Base-by-base conservation (phyloP, 2,888 invertebrate species). In the Acanthosepion lycidas region DNA sequence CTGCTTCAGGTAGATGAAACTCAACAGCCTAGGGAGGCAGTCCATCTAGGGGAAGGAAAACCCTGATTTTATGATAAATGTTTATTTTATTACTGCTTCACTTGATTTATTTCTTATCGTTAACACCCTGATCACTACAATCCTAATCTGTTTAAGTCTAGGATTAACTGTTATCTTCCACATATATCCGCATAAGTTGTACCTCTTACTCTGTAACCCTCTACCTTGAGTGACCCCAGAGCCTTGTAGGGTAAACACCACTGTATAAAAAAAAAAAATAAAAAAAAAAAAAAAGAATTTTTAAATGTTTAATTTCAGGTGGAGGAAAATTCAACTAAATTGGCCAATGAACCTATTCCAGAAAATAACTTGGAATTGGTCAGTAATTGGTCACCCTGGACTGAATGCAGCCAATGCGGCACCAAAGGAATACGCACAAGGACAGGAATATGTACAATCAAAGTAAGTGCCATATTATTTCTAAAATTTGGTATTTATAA, bases 301-400 rank as follows among this genome's bases (percentile, higher is more conserved):
- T 33, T n/a, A 12, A n/a, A 9, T 78, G 20, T 15, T 78, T 6
- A 33, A n/a, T 78, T 78, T 15, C 33, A 78, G 78, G n/a, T 78
- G 5, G 78, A 78, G 28, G 12, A 78, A n/a, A 78, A 78, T 78
- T n/a, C 78, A n/a, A 78, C 15, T 33, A 12, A 23, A 12, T 78
- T 78, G 78, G 9, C 15, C 9, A 33, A 48, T 20, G 49, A 51
- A 93, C 28, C 51, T 93, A 26, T 78, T 78, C n/a, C 49, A 51
- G 49, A 28, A 42, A 64, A 94, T 23, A 96, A 96, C 95, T 96
- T 98, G 94, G 96, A 97, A 95, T 95, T 98, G 94, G 98, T 97
- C 95, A 98, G 98, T 0, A 97, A 97, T 18, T 98, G 98, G 98
- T 97, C 98, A 0, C 96, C 97, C 0, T 98, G 98, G 98, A 98